phyloP scores from a whole-genome alignment of 2,113 vertebrate species.

The Menidia beryllina region DNA sequence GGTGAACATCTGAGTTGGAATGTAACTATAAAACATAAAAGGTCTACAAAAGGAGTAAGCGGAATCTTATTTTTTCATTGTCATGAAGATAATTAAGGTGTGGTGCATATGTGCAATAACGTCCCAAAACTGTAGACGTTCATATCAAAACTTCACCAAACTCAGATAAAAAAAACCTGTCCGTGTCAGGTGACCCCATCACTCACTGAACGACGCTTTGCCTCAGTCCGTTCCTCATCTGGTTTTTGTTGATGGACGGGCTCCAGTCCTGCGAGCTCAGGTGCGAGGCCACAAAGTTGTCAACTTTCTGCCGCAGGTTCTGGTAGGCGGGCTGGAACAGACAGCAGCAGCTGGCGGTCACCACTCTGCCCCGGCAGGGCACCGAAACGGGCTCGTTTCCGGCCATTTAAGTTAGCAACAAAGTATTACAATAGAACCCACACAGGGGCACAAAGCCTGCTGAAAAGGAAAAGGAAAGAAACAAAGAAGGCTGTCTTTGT shows the following conservation, averaged over 20 bases:
- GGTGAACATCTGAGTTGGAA: too few species aligned
- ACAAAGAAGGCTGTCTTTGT: neutral
- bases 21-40: too few species aligned
- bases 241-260: constrained; percentile 97
- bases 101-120: too few species aligned
- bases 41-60: too few species aligned
- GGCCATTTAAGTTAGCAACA: neutral
- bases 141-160: too few species aligned
- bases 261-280: constrained; percentile 97
- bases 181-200: neutral
- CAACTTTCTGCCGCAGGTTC: constrained; percentile 96
- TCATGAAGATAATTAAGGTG: too few species aligned
- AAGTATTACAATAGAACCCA: neutral
- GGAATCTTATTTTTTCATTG: too few species aligned
- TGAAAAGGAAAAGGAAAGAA: too few species aligned
- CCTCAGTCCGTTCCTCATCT: constrained; percentile 91
- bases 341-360: neutral
- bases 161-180: too few species aligned
- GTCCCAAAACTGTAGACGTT: too few species aligned
- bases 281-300: constrained; percentile 96
- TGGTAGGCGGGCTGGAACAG: constrained; percentile 92
- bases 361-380: too few species aligned
- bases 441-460: too few species aligned
- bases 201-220: constrained; percentile 97
- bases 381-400: neutral